These are phyloP conservation scores for Dione juno DNA, from an alignment of 2,888 invertebrate species.

Conservation along the genomic window DNA sequence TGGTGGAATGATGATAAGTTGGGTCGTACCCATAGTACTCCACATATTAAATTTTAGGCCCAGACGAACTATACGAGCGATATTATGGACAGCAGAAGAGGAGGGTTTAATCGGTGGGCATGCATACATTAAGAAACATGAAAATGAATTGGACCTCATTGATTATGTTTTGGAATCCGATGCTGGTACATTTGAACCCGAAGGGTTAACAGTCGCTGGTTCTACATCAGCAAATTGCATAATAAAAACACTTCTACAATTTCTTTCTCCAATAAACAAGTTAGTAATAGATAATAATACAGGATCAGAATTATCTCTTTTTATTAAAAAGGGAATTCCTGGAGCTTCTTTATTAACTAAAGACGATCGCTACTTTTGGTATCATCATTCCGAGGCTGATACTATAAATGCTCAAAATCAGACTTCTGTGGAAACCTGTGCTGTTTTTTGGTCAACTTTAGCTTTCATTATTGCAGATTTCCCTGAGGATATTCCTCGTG, in stretches of 20 bases:
- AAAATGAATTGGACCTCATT: conserved; percentile 82
- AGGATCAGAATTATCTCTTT: conserved; percentile 88
- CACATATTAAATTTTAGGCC: conserved; percentile 83
- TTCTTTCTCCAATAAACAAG: conserved; percentile 84
- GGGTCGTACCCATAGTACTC: conserved; percentile 86
- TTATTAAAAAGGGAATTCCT: conserved; percentile 86
- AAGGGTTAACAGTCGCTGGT: conserved; percentile 87
- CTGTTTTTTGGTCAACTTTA: conserved; percentile 90
- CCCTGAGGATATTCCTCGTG: conserved; percentile 85
- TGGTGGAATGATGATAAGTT: conserved; percentile 91
- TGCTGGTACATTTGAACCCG: conserved; percentile 90
- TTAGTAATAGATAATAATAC: conserved; percentile 80
- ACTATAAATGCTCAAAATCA: conserved; percentile 89
- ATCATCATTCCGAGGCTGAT: conserved; percentile 91
- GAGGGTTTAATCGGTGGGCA: conserved; percentile 87
- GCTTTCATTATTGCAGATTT: conserved; percentile 91
- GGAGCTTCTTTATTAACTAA: conserved; percentile 86
- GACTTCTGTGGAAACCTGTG: conserved; percentile 85
- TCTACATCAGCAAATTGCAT: conserved; percentile 86
- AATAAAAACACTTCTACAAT: conserved; percentile 84
- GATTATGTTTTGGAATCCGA: conserved; percentile 94
- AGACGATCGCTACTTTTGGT: conserved; percentile 88
- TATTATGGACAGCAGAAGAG: conserved; percentile 93
- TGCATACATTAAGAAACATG: conserved; percentile 85
- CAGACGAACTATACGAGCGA: conserved; percentile 88